These are phyloP conservation scores for Dendrolimus pini DNA, from an alignment of 2,888 invertebrate genomes.

Conservation along the genomic window DNA sequence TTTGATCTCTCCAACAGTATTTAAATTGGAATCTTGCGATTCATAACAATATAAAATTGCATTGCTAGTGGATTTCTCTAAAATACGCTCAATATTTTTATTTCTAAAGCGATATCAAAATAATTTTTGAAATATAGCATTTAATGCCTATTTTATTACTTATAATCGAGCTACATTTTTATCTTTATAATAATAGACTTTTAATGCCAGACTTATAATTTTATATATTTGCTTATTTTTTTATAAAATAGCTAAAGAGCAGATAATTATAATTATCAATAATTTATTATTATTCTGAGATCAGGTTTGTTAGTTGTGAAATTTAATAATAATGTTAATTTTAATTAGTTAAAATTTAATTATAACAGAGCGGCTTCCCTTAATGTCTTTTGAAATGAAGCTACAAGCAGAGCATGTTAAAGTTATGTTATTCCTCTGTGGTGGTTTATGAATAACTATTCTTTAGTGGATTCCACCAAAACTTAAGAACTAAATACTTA, in stretches of 20 bases:
- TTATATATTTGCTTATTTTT: conserved; percentile 19
- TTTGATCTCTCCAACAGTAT: too few relatives aligned
- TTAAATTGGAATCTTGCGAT: too few relatives aligned
- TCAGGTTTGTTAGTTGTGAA: conserved; percentile 14
- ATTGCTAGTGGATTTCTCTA: background rate
- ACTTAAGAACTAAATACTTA: too few relatives aligned
- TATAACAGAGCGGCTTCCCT: too few relatives aligned
- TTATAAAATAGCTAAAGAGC: conserved; percentile 22
- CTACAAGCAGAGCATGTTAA: too few relatives aligned
- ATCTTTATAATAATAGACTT: conserved; percentile 30
- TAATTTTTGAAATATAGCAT: conserved; percentile 24
- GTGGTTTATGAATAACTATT: too few relatives aligned
- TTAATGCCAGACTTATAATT: conserved; percentile 37
- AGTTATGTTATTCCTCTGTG: too few relatives aligned
- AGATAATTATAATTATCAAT: conserved; percentile 22
- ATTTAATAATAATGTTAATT: too few relatives aligned
- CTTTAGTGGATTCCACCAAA: too few relatives aligned
- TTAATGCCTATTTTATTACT: conserved; percentile 25
- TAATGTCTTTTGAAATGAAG: too few relatives aligned
- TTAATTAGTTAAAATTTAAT: too few relatives aligned
- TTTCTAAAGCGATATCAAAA: conserved; percentile 8
- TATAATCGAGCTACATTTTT: conserved; percentile 19
- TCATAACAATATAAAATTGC: background rate
- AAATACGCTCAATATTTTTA: background rate
- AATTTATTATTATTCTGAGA: conserved; percentile 16